Percentiles rank a stretch among this genome's conserved stretches.
phyloP scores from a whole-genome alignment of 2,797 vertebrate genomes.

The Karalla daura region DNA sequence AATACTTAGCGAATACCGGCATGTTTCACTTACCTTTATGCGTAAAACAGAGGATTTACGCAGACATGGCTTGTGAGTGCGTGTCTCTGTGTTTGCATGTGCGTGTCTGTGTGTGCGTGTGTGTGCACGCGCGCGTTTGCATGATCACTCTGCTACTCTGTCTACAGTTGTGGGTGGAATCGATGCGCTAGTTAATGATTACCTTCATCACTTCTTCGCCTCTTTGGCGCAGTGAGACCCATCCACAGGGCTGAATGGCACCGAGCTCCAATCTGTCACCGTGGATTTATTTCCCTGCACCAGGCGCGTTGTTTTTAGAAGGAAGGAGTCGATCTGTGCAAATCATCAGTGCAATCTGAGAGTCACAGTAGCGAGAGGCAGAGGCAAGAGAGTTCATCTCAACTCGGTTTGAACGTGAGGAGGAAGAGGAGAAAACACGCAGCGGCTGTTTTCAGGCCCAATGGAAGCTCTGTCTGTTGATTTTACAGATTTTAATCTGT shows the following conservation, averaged over 20 bases:
- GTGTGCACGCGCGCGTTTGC: neutral
- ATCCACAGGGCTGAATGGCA: conserved; percentile 23
- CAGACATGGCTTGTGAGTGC: neutral
- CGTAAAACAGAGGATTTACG: conserved; percentile 20
- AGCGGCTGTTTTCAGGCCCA: conserved; percentile 2
- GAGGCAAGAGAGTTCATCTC: neutral
- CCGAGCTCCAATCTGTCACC: conserved; percentile 1
- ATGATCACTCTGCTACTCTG: neutral
- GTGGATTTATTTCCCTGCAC: conserved; percentile 1
- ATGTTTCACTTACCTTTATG: conserved; percentile 29
- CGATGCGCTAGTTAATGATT: conserved; percentile 10
- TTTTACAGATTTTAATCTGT: no score
- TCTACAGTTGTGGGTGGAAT: conserved; percentile 1
- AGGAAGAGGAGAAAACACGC: neutral
- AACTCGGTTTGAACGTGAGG: conserved; percentile 13
- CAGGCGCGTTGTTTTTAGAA: conserved; percentile 14
- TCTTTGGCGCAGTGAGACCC: neutral
- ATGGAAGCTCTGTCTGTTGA: no score
- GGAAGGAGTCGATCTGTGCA: conserved; percentile 1
- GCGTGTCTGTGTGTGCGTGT: no score
- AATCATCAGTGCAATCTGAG: neutral
- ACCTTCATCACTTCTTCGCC: neutral
- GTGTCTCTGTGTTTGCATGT: no score
- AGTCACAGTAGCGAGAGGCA: neutral
- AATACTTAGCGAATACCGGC: neutral